Evolutionary conservation across 2,888 invertebrate genomes (phyloP).

Genomic region (Prenolepis imparis): DNA sequence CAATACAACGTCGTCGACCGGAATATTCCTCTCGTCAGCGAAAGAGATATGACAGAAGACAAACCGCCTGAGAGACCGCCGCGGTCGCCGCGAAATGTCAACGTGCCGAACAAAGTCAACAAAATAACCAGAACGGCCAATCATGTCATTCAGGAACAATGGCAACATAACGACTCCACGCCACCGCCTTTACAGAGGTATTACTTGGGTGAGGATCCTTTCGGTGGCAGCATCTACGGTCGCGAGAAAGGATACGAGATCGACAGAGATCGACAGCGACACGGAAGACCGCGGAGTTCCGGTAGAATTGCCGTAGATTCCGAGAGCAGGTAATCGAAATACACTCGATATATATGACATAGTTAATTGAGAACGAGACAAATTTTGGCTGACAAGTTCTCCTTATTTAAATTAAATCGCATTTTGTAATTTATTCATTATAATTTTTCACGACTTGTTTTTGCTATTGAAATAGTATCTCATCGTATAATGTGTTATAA

Average conservation of each 20-base stretch:
- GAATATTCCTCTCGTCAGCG: constrained; percentile 85
- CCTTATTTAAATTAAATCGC: neutral
- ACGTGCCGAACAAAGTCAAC: constrained; percentile 66
- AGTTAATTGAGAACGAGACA: constrained; percentile 15
- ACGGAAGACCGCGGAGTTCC: constrained; percentile 65
- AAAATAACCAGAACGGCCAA: constrained; percentile 77
- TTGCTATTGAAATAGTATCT: neutral
- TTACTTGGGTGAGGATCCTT: constrained; percentile 95
- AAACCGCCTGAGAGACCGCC: constrained; percentile 82
- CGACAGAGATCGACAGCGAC: constrained; percentile 75
- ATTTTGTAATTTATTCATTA: neutral
- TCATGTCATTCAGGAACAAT: constrained; percentile 70
- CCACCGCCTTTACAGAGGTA: constrained; percentile 91
- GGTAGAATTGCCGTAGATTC: constrained; percentile 66
- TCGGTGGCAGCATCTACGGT: constrained; percentile 93
- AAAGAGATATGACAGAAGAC: constrained; percentile 83
- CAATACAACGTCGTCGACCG: constrained; percentile 88
- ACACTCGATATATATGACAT: constrained; percentile 25
- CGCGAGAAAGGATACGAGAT: constrained; percentile 93
- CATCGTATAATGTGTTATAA: neutral
- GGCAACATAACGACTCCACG: constrained; percentile 80
- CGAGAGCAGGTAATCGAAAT: constrained; percentile 77
- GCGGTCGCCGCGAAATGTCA: constrained; percentile 75
- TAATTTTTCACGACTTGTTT: neutral
- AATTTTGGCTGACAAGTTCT: constrained; percentile 24